These are phyloP conservation scores for Kuschelorhynchus macadamiae DNA, from an alignment of 2,888 invertebrate genomes.

Conservation along the genomic window DNA sequence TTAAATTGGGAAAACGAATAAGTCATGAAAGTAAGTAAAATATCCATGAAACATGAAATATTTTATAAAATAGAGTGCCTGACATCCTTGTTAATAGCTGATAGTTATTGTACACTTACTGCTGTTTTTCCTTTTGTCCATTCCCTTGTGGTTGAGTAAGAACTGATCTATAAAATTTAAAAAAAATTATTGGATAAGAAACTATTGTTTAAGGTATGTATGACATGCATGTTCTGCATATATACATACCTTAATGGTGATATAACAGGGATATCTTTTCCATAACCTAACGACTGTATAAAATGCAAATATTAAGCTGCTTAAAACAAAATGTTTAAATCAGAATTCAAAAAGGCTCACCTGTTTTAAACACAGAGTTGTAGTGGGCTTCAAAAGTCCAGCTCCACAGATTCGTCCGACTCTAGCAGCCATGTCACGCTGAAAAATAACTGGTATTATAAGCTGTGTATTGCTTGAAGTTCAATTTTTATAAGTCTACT, in stretches of 20 bases:
- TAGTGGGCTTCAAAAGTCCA: conserved; percentile 83
- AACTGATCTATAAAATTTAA: conserved; percentile 74
- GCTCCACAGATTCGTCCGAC: conserved; percentile 90
- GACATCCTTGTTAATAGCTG: too few species aligned
- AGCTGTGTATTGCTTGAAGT: conserved; percentile 29
- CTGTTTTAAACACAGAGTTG: conserved; percentile 79
- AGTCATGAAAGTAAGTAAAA: too few species aligned
- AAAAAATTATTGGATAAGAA: neutral
- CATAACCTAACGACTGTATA: conserved; percentile 16
- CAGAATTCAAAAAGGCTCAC: conserved; percentile 69
- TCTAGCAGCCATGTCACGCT: conserved; percentile 88
- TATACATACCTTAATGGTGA: conserved; percentile 18
- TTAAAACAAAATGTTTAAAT: conserved; percentile 1
- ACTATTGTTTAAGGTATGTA: too few species aligned
- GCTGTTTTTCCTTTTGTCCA: conserved; percentile 85
- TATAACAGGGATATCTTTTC: conserved; percentile 40
- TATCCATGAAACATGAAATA: too few species aligned
- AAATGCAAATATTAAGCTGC: too few species aligned
- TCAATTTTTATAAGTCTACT: neutral
- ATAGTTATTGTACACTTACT: conserved; percentile 69
- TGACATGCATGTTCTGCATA: too few species aligned
- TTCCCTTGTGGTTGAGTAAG: conserved; percentile 82
- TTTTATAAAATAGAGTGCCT: too few species aligned
- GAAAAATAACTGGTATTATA: conserved; percentile 38
- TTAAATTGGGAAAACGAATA: too few species aligned